Evolutionary conservation across 2,113 vertebrate genomes (phyloP).

Genomic region (Hylia prasina): DNA sequence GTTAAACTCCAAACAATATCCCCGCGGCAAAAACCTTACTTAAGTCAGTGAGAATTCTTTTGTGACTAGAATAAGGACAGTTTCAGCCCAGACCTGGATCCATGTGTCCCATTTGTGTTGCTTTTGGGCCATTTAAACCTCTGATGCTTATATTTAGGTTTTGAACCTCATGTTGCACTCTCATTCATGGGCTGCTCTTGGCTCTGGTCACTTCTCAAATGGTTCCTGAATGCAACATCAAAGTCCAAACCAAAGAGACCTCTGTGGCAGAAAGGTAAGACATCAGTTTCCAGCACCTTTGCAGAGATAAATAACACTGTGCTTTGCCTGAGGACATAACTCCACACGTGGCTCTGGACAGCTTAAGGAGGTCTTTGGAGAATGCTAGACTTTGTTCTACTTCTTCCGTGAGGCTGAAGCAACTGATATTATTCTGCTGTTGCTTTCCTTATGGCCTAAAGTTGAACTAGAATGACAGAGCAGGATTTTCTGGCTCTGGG

Average conservation of each 20-base stretch:
- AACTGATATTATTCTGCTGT: not conserved
- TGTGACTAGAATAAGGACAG: not conserved
- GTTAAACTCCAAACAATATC: not conserved
- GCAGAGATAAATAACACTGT: not conserved
- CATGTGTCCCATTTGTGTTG: not conserved
- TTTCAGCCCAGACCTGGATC: not conserved
- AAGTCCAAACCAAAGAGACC: not conserved
- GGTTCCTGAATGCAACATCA: not conserved
- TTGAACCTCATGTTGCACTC: not conserved
- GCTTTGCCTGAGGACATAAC: not conserved
- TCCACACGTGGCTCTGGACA: not conserved
- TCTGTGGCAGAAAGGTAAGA: not conserved
- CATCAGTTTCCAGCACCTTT: not conserved
- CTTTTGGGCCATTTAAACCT: not conserved
- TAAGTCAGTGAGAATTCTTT: not conserved
- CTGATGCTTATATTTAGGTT: not conserved
- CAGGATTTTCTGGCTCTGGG: slow-evolving; percentile 6
- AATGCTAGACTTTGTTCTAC: not conserved
- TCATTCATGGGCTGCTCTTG: not conserved
- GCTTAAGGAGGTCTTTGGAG: not conserved
- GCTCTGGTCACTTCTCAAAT: not conserved
- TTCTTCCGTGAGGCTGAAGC: not conserved
- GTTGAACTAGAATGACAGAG: not conserved
- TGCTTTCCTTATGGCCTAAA: not conserved
- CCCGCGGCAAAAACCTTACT: not conserved